A percentile compares a stretch with the other conserved stretches of the same genome.
Evolutionary conservation across 2,113 vertebrate genomes (phyloP).

Genomic region (Gobiocypris rarus): DNA sequence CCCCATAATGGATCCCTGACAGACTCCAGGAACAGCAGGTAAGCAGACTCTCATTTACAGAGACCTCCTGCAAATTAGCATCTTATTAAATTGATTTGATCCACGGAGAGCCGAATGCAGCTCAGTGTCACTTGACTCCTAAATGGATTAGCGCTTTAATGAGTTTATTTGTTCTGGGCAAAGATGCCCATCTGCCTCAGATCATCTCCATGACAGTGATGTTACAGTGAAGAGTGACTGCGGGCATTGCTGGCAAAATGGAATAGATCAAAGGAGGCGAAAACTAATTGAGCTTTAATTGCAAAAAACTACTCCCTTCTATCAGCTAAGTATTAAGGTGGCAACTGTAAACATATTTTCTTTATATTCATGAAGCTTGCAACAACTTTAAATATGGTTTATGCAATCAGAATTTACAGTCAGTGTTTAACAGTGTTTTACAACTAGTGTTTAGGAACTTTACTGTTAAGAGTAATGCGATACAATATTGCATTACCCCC

Average conservation of each 20-base stretch:
- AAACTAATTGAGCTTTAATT: conserved; percentile 40
- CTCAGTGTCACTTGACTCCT: conserved; percentile 53
- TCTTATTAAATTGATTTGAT: conserved; percentile 72
- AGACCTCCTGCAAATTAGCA: conserved; percentile 71
- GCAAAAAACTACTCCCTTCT: no score
- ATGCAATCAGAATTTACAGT: not conserved
- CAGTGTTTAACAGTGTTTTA: no score
- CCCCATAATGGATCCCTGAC: conserved; percentile 62
- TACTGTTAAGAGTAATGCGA: no score
- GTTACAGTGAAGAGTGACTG: conserved; percentile 23
- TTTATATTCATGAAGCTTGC: not conserved
- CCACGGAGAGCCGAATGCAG: conserved; percentile 55
- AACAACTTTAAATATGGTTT: not conserved
- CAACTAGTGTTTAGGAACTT: no score
- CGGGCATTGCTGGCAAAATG: conserved; percentile 10
- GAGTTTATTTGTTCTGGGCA: conserved; percentile 72
- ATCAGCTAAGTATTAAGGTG: not conserved
- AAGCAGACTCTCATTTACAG: conserved; percentile 68
- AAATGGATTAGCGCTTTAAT: conserved; percentile 70
- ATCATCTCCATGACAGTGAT: conserved; percentile 49
- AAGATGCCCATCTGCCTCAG: conserved; percentile 59
- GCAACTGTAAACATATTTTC: not conserved
- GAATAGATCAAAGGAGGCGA: conserved; percentile 34
- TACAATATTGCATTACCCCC: no score
- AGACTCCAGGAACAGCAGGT: conserved; percentile 60